Evolutionary conservation across 2,888 invertebrate genomes (phyloP).

Genomic region (Drosophila kuntzei): DNA sequence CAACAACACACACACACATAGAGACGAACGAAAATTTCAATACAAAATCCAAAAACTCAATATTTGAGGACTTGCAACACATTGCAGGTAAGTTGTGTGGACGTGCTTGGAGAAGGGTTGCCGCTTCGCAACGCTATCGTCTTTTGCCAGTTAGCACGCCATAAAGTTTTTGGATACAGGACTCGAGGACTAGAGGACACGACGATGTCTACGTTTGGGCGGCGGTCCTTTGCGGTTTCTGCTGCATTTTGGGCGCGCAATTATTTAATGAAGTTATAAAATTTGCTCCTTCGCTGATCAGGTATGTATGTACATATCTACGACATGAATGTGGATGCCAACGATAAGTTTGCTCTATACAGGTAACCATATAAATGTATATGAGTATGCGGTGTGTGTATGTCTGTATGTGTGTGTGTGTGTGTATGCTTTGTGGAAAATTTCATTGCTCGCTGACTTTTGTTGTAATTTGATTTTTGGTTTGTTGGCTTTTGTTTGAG

Average conservation of each 20-base stretch:
- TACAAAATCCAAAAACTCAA: constrained; percentile 79
- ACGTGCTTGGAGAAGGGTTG: constrained; percentile 35
- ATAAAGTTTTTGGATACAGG: constrained; percentile 57
- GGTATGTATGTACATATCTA: constrained; percentile 43
- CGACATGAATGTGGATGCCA: constrained; percentile 41
- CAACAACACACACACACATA: constrained; percentile 18
- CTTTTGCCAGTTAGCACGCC: constrained; percentile 74
- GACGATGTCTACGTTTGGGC: constrained; percentile 28
- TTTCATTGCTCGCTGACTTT: constrained; percentile 77
- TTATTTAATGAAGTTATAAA: constrained; percentile 83
- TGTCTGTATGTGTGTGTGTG: constrained; percentile 22
- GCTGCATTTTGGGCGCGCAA: constrained; percentile 76
- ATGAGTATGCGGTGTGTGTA: not conserved
- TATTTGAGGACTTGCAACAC: constrained; percentile 70
- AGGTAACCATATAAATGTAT: constrained; percentile 15
- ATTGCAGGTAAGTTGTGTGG: constrained; percentile 31
- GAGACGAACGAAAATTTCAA: constrained; percentile 54
- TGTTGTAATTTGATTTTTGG: constrained; percentile 83
- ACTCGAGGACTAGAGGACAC: constrained; percentile 16
- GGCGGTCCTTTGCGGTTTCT: constrained; percentile 55
- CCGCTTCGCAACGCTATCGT: constrained; percentile 39
- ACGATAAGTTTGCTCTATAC: constrained; percentile 35
- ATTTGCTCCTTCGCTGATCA: constrained; percentile 69
- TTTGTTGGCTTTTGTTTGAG: constrained; percentile 82
- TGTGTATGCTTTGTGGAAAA: constrained; percentile 52